phyloP scores from a whole-genome alignment of 2,888 invertebrate species.

The Parnassius mnemosyne region DNA sequence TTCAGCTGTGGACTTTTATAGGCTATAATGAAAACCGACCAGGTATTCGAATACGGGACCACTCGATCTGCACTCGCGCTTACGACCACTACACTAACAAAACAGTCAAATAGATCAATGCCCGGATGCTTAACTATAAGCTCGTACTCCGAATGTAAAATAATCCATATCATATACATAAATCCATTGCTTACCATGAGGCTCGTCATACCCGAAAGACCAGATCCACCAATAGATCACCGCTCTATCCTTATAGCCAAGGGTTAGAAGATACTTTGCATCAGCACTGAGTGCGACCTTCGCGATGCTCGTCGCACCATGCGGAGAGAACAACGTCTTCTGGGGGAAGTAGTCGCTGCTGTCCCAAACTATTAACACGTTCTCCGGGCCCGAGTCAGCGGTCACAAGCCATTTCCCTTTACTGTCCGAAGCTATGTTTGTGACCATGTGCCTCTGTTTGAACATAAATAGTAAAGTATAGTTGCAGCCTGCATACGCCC shows the following conservation, averaged over 20 bases:
- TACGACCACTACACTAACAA: too few species aligned
- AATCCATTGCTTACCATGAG: slow-evolving; percentile 73
- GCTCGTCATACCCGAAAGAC: slow-evolving; percentile 73
- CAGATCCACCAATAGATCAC: slow-evolving; percentile 82
- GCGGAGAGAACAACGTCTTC: slow-evolving; percentile 77
- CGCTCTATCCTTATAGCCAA: slow-evolving; percentile 71
- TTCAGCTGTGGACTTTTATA: too few species aligned
- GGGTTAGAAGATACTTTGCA: slow-evolving; percentile 80
- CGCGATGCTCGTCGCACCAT: slow-evolving; percentile 56
- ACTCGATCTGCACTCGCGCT: too few species aligned
- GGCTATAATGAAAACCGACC: too few species aligned
- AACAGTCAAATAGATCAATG: too few species aligned
- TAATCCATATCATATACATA: too few species aligned
- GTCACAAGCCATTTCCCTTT: slow-evolving; percentile 81
- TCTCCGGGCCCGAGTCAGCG: slow-evolving; percentile 80
- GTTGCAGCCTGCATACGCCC: too few species aligned
- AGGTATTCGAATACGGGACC: too few species aligned
- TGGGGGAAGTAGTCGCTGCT: slow-evolving; percentile 69
- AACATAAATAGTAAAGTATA: not conserved
- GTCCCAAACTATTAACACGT: slow-evolving; percentile 82
- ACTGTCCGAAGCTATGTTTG: slow-evolving; percentile 69
- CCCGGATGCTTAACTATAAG: too few species aligned
- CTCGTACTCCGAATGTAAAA: too few species aligned
- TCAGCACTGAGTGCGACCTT: slow-evolving; percentile 76
- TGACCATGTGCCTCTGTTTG: slow-evolving; percentile 74